phyloP scores from a whole-genome alignment of 1,140 invertebrate genomes.

The Sitobion miscanthi region DNA sequence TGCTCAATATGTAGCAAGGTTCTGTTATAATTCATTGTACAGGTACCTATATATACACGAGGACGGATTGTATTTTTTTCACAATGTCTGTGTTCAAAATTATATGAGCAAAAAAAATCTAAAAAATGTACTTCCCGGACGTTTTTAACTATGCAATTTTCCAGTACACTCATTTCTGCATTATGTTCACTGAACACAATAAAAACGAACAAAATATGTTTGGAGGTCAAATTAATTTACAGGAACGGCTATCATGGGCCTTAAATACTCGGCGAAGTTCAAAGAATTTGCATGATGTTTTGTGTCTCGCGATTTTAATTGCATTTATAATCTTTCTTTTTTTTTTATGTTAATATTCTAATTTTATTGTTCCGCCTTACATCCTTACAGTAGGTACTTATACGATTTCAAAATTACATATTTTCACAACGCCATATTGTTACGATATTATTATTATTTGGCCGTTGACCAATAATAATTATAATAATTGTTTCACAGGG shows the following conservation, averaged over 20 bases:
- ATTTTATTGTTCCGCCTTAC: no score
- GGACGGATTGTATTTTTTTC: not conserved
- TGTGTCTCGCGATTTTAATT: not conserved
- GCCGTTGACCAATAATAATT: no score
- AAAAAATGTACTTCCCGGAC: not conserved
- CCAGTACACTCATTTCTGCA: not conserved
- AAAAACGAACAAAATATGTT: not conserved
- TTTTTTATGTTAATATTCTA: no score
- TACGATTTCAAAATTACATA: no score
- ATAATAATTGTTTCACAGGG: no score
- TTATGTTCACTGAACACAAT: not conserved
- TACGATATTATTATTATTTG: no score
- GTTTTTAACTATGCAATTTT: not conserved
- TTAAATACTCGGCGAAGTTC: not conserved
- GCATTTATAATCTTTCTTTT: no score
- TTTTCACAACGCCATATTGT: no score
- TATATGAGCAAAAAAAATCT: not conserved
- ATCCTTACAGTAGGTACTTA: no score
- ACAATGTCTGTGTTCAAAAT: not conserved
- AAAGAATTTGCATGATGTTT: not conserved
- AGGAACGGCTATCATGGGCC: not conserved
- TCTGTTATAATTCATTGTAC: not conserved
- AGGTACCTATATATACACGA: not conserved
- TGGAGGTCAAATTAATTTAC: not conserved
- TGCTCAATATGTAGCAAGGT: not conserved